Base-by-base conservation (phyloP, 2,888 invertebrate genomes). In the Metopia argyrocephala region DNA sequence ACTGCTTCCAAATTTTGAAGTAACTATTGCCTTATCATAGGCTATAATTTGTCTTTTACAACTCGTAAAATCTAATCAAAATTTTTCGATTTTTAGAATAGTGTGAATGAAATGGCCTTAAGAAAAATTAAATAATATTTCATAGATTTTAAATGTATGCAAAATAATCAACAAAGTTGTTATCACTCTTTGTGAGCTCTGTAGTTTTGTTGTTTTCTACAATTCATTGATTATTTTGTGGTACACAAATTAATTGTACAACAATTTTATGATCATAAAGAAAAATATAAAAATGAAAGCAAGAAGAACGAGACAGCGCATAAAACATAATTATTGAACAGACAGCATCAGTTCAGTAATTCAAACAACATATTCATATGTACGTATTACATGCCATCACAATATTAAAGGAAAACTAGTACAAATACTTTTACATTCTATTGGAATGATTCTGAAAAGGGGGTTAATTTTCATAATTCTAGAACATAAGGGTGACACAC, bases 211-310 rank as follows among this genome's bases (percentile, higher is more conserved):
- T 28, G 28, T 38, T 21, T 15, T 45, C 9, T 50, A 45, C 69
- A 57, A 69, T 48, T 59, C 59, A 75, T 81, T 73, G 78, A 81
- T 78, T 81, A 70, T 66, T 70, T 78, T 75, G 66, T 62, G 74
- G 28, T 74, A 75, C 50, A 74, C 64, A 61, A 69, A 81, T 56
- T 79, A 62, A 66, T 52, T 76, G 66, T 71, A 61, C 31, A 71
- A 21, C 21, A 71, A 62, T 73, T 73, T 71, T 54, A 65, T 76
- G 71, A 45, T 62, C 21, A n/a, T 27, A 57, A 54, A 2, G 45
- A 20, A 23, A 38, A 62, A 38, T 15, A 21, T 56, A 56, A 56
- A 56, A 28, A 15, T n/a, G 6, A 7, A 27, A 27, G 18, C 38
- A 15, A 31, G 31, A 7, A 9, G 31, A 31, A 31, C 7, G 12